Evolutionary conservation across 1,140 invertebrate species (phyloP), one percentile per base, ranked within the genome.

Genomic region (Archivesica marissinica): DNA sequence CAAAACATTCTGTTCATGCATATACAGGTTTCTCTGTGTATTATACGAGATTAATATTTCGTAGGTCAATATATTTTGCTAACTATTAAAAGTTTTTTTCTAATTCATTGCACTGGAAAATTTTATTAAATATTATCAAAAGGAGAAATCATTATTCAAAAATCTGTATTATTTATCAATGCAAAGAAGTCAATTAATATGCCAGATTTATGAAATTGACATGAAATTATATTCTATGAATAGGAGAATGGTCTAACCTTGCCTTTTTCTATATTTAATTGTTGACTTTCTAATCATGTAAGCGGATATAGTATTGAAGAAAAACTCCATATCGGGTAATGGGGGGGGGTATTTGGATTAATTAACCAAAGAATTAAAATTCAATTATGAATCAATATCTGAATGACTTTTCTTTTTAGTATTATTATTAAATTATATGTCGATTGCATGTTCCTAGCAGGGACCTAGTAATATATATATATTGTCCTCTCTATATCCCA

Each of bases 181-280:
- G 30, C 59, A 64, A 33, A 64, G 38, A 64, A 35, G 23, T 64
- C 59, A 35, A 64, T 64, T 64, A 64, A 64, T 64, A 33, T 64
- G 59, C 38, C 59, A 64, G 38, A 64, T 3, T 64, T 64, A 64
- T 30, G 54, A 59, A 59, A 59, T 59, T 7, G 25, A 23, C 25
- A 59, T 64, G 59, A 64, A 64, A 64, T 64, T 35, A 64, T 35
- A 13, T 64, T 33, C 3, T 17, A 13, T 64, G 59, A 64, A 64
- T 35, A 13, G 59, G 59, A 35, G 59, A 64, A 64, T 17, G n/a
- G 28, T 35, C 20, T 25, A 64, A 64, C 59, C 59, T 64, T 64
- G 59, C 28, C 59, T 64, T 64, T 35, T 35, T 11, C 13, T 64
- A 64, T 64, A 3, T 17, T 13, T 28, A 35, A 64, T 30, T 64